Conservation (phyloP, 2,888 invertebrate species). For the Hemaris fuciformis region DNA sequence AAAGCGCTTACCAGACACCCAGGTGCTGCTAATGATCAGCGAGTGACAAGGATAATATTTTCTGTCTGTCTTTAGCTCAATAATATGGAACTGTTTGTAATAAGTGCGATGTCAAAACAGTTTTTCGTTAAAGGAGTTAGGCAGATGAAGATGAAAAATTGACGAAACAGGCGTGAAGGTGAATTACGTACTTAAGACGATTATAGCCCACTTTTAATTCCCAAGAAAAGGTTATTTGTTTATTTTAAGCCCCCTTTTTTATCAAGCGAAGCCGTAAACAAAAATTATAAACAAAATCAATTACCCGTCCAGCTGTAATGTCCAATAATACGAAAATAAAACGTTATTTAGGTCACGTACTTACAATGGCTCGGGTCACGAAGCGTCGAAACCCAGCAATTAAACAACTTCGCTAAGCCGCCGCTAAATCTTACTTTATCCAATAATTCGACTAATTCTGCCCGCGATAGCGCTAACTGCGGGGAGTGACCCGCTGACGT, state of each 20-base stretch:
- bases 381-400: neutral
- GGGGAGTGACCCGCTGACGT: neutral
- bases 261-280: neutral
- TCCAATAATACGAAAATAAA: neutral
- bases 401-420: neutral
- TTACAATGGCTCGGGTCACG: neutral
- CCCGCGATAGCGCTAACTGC: neutral
- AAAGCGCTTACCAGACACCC: neutral
- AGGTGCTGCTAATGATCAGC: neutral
- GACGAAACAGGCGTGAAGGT: too few relatives aligned
- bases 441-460: neutral
- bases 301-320: neutral
- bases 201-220: too few relatives aligned
- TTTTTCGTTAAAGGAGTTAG: too few relatives aligned
- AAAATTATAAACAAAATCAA: neutral
- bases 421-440: neutral
- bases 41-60: neutral
- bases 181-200: too few relatives aligned
- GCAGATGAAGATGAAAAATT: too few relatives aligned
- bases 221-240: too few relatives aligned
- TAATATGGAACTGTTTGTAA: too few relatives aligned
- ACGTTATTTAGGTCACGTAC: slow-evolving; percentile 5
- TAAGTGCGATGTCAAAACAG: too few relatives aligned
- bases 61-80: neutral
- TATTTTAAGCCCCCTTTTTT: too few relatives aligned